Evolutionary conservation across 1,140 invertebrate genomes (phyloP).

Genomic region (Subanguina moxae): DNA sequence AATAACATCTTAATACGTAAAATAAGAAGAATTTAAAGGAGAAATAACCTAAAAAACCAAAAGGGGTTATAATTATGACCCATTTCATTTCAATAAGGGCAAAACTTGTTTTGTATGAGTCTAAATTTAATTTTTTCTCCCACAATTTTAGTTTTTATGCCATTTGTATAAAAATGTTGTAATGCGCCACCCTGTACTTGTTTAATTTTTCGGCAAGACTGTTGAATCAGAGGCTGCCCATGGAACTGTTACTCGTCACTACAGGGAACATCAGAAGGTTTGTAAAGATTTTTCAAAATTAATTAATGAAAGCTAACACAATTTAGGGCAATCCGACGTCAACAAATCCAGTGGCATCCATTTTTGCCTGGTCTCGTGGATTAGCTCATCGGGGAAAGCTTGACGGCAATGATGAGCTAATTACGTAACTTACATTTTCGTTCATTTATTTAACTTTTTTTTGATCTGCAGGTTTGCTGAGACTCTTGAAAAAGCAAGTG

Average conservation of each 20-base stretch:
- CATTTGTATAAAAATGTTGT: no score
- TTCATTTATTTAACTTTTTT: conserved; percentile 17
- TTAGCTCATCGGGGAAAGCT: conserved; percentile 84
- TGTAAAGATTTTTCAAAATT: neutral
- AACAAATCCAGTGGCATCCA: conserved; percentile 71
- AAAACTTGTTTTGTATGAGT: no score
- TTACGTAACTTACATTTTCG: conserved; percentile 37
- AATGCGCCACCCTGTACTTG: no score
- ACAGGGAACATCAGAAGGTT: conserved; percentile 74
- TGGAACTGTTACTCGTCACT: conserved; percentile 93
- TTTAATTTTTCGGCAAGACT: conserved; percentile 73
- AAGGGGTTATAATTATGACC: no score
- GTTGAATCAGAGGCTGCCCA: conserved; percentile 95
- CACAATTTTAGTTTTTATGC: no score
- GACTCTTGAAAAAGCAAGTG: conserved; percentile 80
- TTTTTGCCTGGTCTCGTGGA: conserved; percentile 93
- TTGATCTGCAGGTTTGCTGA: conserved; percentile 60
- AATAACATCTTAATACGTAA: no score
- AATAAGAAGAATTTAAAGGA: no score
- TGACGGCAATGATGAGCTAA: conserved; percentile 71
- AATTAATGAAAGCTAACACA: no score
- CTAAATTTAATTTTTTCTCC: no score
- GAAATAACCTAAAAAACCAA: no score
- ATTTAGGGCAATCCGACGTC: conserved; percentile 53
- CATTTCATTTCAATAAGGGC: no score